Base-by-base conservation (phyloP, 2,797 vertebrate genomes). In the Sebastes oblongus region DNA sequence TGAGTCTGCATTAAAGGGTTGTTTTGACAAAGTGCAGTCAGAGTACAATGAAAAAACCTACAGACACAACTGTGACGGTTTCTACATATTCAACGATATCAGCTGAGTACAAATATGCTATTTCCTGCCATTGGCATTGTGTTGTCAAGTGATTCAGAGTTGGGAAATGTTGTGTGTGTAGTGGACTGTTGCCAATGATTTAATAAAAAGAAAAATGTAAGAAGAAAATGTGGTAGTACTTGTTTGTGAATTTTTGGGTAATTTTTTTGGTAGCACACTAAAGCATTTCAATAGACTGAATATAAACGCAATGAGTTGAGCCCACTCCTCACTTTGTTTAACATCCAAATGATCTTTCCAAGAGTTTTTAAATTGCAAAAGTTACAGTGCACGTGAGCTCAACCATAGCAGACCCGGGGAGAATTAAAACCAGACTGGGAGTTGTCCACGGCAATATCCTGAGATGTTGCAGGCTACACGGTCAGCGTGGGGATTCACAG, bases 351-450 rank as follows among this genome's bases (percentile, higher is more conserved):
- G 36, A 58, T 55, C 5, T 58, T 79, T 72, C 54, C 6, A 12
- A 39, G 27, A 27, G 29, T 70, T 66, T 46, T 24, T 59, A 16
- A 74, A 58, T 25, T 27, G n/a, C 24, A 20, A 27, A 62, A 42
- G 30, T 55, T 64, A 16, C 29, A 20, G 36, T 69, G 5, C 14
- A 14, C n/a, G 54, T 60, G 70, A 67, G 13, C 39, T 72, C 30
- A 27, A 25, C 66, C 10, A 7, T 12, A 55, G 29, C 30, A 5
- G 62, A 56, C 6, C 36, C 16, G 0, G 7, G 54, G 59, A 74
- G 70, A 78, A 72, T 78, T 62, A 73, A 77, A 77, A 39, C 27
- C 62, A 65, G 18, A 60, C 50, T 1, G 5, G 9, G 60, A 69
- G 8, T 36, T 18, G 20, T 61, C 25, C 27, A 16, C 1, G 14